Conservation (phyloP, 2,113 vertebrate genomes). For the Indicator maculatus region DNA sequence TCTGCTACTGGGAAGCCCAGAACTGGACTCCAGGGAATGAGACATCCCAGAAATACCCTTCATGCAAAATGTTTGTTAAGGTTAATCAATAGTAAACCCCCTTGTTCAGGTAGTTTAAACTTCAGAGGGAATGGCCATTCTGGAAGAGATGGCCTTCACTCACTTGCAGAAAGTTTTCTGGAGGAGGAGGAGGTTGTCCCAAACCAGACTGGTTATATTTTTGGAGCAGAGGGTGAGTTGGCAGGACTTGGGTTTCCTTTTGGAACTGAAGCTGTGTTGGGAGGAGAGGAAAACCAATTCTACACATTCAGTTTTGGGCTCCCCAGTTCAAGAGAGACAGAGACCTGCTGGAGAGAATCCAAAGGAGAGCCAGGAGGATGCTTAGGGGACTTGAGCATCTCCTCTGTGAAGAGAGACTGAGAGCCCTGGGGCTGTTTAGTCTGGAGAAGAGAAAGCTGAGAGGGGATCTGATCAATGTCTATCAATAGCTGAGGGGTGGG, state of each 20-base stretch:
- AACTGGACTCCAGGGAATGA: not conserved
- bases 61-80: not conserved
- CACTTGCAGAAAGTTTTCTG: not conserved
- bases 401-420: too few species aligned
- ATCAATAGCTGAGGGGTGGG: too few species aligned
- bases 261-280: not conserved
- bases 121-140: not conserved
- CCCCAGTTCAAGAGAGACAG: too few species aligned
- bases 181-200: not conserved
- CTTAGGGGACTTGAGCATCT: too few species aligned
- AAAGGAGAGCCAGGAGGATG: too few species aligned
- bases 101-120: fast-evolving
- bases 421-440: too few species aligned
- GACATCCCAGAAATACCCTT: not conserved
- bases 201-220: not conserved
- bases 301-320: too few species aligned
- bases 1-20: not conserved
- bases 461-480: too few species aligned
- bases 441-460: too few species aligned
- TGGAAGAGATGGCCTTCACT: not conserved
- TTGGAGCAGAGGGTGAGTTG: not conserved
- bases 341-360: too few species aligned
- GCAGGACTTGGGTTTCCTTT: not conserved
- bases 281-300: not conserved
- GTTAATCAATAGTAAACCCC: fast-evolving